Evolutionary conservation across 2,888 invertebrate species (phyloP).

Genomic region (Lasioglossum pauxillum): DNA sequence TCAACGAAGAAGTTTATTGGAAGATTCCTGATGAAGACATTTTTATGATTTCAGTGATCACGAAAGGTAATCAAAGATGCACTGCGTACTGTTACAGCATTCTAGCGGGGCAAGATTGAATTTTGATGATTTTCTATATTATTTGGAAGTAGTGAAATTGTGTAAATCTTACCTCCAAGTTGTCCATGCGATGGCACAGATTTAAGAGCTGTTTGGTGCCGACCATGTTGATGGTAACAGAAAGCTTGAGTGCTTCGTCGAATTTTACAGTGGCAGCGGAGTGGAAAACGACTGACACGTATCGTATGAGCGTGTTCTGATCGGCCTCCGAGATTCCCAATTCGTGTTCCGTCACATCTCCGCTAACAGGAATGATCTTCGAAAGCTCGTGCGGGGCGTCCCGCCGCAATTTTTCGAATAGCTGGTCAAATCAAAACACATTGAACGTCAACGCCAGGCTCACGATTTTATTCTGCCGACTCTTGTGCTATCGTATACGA

Average conservation of each 20-base stretch:
- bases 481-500: too few relatives aligned
- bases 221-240: slow-evolving; percentile 91
- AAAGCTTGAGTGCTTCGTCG: slow-evolving; percentile 90
- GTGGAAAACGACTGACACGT: slow-evolving; percentile 92
- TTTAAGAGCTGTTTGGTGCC: slow-evolving; percentile 90
- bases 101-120: too few relatives aligned
- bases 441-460: neutral
- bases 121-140: too few relatives aligned
- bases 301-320: slow-evolving; percentile 85
- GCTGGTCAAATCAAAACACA: slow-evolving; percentile 79
- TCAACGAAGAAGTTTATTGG: too few relatives aligned
- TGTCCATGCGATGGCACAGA: slow-evolving; percentile 89
- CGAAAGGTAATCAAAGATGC: neutral
- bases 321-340: slow-evolving; percentile 86
- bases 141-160: neutral
- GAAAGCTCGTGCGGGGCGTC: slow-evolving; percentile 86
- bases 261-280: slow-evolving; percentile 93
- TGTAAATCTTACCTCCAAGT: slow-evolving; percentile 86
- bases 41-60: too few relatives aligned
- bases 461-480: neutral
- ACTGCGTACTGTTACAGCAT: too few relatives aligned
- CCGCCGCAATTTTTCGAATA: slow-evolving; percentile 87
- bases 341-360: slow-evolving; percentile 87
- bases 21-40: too few relatives aligned
- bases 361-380: slow-evolving; percentile 88